Percentiles rank a stretch among this genome's conserved stretches.
Evolutionary conservation across 2,113 vertebrate genomes (phyloP).

Genomic region (Zonotrichia leucophrys): DNA sequence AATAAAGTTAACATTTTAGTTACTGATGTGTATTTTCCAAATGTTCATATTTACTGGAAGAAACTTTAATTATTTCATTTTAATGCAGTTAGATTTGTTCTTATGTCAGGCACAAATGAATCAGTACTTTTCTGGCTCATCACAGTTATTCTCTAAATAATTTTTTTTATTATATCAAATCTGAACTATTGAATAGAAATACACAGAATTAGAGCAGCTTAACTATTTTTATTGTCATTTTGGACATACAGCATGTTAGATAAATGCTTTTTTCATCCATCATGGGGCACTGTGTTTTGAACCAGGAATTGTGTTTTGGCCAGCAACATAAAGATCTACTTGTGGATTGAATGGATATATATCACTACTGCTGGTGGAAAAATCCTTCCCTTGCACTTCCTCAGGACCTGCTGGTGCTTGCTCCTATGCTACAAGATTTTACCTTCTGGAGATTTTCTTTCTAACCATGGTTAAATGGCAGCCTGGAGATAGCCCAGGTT

Average conservation of each 20-base stretch:
- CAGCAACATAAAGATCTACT: not conserved
- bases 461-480: not conserved
- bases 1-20: constrained; percentile 18
- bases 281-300: not conserved
- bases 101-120: not conserved
- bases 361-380: not conserved
- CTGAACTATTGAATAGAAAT: not conserved
- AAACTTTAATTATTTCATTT: not conserved
- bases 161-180: not conserved
- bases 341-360: not conserved
- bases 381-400: not conserved
- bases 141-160: not conserved
- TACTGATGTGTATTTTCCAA: not conserved
- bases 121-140: not conserved
- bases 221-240: not conserved
- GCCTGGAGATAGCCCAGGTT: not conserved
- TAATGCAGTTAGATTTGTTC: constrained; percentile 6
- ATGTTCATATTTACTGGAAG: constrained; percentile 6
- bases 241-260: not conserved
- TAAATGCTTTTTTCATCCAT: not conserved
- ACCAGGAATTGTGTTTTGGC: not conserved
- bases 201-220: not conserved
- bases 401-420: not conserved
- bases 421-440: not conserved
- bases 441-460: not conserved